Evolutionary conservation across 2,113 vertebrate species (phyloP), one percentile per base, ranked within the genome.

Genomic region (Misgurnus anguillicaudatus): DNA sequence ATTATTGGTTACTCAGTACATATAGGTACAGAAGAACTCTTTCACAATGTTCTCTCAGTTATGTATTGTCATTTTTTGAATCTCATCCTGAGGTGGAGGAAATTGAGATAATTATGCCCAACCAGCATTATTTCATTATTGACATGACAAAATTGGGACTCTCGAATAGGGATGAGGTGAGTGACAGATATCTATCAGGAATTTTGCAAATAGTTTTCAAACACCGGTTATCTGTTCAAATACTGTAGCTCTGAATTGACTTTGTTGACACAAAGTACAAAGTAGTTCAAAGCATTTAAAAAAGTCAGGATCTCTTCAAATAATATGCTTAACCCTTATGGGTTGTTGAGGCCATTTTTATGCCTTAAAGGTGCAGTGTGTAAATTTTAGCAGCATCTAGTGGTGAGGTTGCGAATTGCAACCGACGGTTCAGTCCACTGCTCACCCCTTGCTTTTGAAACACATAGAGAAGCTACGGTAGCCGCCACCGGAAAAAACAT

Each of bases 111-210:
- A 83, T 94, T 61, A 93, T 99, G 91, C 96, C 97, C 19, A 99
- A 99, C 86, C 93, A 92, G 61, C 97, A 97, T 83, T 98, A 97
- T 86, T 89, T 95, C 72, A 94, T 89, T 4, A 91, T 96, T 65
- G 96, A 98, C 87, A 95, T 99, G 95, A 93, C 92, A 78, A 98
- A 95, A 88, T 89, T 99, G 86, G 96, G 97, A 55, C 79, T 99
- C 36, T 80, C 51, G 80, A 98, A 99, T 81, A 93, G 95, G 64
- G 94, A 95, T 69, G 97, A 99, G 93, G 98, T 98, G 91, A 92
- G 93, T 73, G 9, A 39, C 4, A 51, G 10, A 39, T 4, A 39
- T n/a, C 53, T 17, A 19, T 57, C 53, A 57, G 51, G n/a, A 14
- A 16, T 16, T n/a, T 10, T 55, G 9, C 0, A 8, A 19, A n/a